Evolutionary conservation across 2,797 vertebrate species (phyloP).

Genomic region (Chelmon rostratus): DNA sequence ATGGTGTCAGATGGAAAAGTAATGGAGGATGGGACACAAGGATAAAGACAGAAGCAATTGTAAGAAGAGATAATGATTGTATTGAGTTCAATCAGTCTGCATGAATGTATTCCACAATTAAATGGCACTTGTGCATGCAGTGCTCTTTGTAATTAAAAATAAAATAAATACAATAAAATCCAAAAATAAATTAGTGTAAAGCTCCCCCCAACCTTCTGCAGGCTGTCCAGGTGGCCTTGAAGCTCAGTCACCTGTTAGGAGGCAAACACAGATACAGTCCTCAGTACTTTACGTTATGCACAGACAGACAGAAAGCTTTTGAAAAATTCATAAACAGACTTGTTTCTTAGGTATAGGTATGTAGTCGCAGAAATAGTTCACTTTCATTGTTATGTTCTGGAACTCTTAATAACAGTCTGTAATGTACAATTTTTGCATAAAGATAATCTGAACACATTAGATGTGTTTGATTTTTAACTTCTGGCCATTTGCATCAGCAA

Average conservation of each 20-base stretch:
- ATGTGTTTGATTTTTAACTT: neutral
- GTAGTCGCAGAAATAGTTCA: neutral
- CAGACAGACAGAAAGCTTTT: neutral
- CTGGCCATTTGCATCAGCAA: neutral
- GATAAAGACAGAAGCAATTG: neutral
- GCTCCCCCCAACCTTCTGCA: constrained; percentile 87
- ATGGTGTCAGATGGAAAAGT: too few relatives aligned
- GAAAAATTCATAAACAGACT: neutral
- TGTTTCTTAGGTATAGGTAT: too few relatives aligned
- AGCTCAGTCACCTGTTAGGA: constrained; percentile 82
- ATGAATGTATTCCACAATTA: neutral
- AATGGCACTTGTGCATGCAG: neutral
- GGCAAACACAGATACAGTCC: neutral
- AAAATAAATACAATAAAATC: too few relatives aligned
- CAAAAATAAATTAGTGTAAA: too few relatives aligned
- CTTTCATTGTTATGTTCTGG: neutral
- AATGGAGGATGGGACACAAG: neutral
- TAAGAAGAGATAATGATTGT: neutral
- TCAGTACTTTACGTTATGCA: neutral
- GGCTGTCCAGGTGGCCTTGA: constrained; percentile 86
- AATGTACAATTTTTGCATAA: neutral
- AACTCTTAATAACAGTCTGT: too few relatives aligned
- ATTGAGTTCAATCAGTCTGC: neutral
- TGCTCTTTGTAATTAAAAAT: neutral
- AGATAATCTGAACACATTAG: neutral